A percentile compares a stretch with the other conserved stretches of the same genome.
Evolutionary conservation across 1,140 invertebrate species (phyloP).

Genomic region (Lepidurus apus): DNA sequence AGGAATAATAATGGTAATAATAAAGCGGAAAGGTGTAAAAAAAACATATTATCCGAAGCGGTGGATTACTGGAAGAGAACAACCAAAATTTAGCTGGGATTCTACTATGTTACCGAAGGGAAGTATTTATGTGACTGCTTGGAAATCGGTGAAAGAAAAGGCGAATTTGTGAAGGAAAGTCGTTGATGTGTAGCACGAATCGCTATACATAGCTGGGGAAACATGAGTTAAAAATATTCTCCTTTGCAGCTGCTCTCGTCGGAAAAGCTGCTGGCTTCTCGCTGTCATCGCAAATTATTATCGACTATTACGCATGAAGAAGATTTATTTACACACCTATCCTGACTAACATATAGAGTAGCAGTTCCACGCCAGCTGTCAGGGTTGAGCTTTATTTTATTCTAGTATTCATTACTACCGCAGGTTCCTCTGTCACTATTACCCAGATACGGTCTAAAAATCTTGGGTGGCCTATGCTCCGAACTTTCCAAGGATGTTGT

Average conservation of each 20-base stretch:
- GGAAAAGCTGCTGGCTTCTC: neutral
- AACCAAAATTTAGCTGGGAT: too few species aligned
- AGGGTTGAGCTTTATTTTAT: neutral
- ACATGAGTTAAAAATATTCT: neutral
- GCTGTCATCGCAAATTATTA: conserved; percentile 3
- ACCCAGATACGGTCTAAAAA: too few species aligned
- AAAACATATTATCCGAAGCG: too few species aligned
- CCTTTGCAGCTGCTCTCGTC: neutral
- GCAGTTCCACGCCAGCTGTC: neutral
- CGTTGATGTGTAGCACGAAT: neutral
- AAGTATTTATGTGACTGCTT: neutral
- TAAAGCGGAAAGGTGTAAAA: too few species aligned
- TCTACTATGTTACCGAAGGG: too few species aligned
- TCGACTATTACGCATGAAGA: neutral
- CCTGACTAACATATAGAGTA: neutral
- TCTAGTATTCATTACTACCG: too few species aligned
- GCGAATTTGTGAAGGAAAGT: neutral
- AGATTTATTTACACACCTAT: neutral
- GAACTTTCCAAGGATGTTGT: too few species aligned
- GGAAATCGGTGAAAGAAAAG: neutral
- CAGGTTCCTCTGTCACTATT: too few species aligned
- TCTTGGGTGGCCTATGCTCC: too few species aligned
- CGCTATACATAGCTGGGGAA: neutral
- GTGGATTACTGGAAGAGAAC: too few species aligned
- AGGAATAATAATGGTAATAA: too few species aligned